Evolutionary conservation across 2,888 invertebrate species (phyloP).

Genomic region (Apamea anceps): DNA sequence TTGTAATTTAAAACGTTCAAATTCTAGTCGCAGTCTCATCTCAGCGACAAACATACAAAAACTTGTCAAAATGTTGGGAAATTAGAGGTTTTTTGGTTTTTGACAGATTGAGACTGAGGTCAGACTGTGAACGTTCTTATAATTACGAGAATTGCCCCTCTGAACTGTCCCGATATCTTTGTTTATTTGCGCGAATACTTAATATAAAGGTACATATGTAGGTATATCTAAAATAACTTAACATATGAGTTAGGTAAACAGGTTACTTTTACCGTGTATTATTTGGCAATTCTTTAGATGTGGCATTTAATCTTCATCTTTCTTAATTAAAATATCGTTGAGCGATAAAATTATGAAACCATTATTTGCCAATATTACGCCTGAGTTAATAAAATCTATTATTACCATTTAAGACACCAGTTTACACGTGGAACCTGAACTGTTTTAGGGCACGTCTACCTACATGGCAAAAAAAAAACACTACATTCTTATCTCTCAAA

Average conservation of each 20-base stretch:
- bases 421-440: not conserved
- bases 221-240: not conserved
- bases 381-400: not conserved
- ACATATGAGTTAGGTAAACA: not conserved
- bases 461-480: no score
- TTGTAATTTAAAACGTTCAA: no score
- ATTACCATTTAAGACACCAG: not conserved
- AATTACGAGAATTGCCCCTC: no score
- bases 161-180: constrained; percentile 16
- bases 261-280: constrained; percentile 10
- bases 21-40: no score
- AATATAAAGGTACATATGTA: not conserved
- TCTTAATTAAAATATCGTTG: not conserved
- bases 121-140: no score
- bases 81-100: no score
- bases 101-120: no score
- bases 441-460: no score
- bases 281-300: constrained; percentile 22
- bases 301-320: constrained; percentile 7
- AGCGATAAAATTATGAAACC: not conserved
- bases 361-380: not conserved
- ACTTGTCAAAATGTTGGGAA: no score
- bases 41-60: no score
- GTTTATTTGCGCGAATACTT: constrained; percentile 14
- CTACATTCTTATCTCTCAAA: no score